Conservation (phyloP, 2,113 vertebrate genomes). For the Athene noctua region DNA sequence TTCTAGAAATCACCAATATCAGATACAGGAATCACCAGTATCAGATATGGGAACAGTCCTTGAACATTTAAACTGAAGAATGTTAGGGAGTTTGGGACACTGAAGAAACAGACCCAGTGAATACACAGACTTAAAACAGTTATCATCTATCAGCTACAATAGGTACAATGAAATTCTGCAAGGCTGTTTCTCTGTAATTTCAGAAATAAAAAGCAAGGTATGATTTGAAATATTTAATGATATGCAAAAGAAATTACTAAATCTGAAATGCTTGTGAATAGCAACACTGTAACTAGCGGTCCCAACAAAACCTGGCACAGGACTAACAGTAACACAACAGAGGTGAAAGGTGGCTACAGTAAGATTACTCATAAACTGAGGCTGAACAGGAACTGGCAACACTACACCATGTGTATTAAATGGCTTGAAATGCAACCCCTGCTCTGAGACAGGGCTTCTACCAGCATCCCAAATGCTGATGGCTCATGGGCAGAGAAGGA, state of each 20-base stretch:
- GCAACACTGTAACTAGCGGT: neutral
- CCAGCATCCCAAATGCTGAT: neutral
- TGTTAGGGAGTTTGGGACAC: neutral
- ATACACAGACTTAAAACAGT: neutral
- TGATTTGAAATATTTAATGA: neutral
- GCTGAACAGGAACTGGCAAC: neutral
- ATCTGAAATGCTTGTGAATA: neutral
- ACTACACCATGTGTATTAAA: accelerated
- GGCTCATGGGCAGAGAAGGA: neutral
- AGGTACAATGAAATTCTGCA: neutral
- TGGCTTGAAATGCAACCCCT: neutral
- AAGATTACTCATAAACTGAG: neutral
- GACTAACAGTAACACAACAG: accelerated
- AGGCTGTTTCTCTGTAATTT: neutral
- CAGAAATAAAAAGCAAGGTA: neutral
- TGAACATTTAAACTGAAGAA: neutral
- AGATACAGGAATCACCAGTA: neutral
- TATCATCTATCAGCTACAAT: neutral
- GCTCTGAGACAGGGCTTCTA: neutral
- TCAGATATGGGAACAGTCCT: neutral
- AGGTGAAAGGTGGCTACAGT: neutral
- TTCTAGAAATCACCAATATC: neutral
- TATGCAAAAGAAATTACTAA: neutral
- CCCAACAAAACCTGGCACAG: neutral
- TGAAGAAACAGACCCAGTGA: neutral